Percentiles rank a stretch among this genome's conserved stretches.
These are phyloP conservation scores for Coregonus suidteri DNA, from an alignment of 2,797 vertebrate genomes.

Conservation along the genomic window DNA sequence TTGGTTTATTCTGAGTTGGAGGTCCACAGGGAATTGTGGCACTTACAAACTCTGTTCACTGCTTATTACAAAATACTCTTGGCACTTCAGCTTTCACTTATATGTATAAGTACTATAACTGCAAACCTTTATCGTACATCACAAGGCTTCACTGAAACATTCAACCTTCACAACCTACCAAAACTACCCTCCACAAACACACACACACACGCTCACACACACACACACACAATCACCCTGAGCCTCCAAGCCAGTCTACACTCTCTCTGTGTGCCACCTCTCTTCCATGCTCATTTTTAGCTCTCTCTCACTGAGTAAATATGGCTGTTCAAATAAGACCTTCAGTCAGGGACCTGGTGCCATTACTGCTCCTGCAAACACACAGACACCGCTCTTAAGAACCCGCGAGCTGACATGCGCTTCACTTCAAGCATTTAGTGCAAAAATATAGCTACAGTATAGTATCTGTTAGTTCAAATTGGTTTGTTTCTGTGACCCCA, in stretches of 20 bases:
- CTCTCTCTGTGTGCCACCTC: slow-evolving; percentile 65
- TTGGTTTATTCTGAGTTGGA: slow-evolving; percentile 13
- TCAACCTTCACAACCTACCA: slow-evolving; percentile 4
- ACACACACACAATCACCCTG: slow-evolving; percentile 13
- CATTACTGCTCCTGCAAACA: slow-evolving; percentile 41
- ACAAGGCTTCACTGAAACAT: background rate
- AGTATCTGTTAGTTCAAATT: slow-evolving; percentile 40
- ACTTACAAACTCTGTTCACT: background rate
- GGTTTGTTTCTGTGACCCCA: slow-evolving; percentile 31
- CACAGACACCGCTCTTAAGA: slow-evolving; percentile 35
- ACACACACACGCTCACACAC: slow-evolving; percentile 13
- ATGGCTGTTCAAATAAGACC: slow-evolving; percentile 67
- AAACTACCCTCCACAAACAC: slow-evolving; percentile 1
- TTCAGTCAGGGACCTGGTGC: slow-evolving; percentile 55
- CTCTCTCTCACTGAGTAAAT: slow-evolving; percentile 70
- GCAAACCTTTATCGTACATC: background rate
- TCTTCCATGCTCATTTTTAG: slow-evolving; percentile 70
- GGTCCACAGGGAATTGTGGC: background rate
- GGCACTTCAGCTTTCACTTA: background rate
- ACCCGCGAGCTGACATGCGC: slow-evolving; percentile 37
- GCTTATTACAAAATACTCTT: background rate
- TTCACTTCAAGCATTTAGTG: slow-evolving; percentile 51
- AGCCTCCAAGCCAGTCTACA: slow-evolving; percentile 58
- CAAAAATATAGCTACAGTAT: too few species aligned
- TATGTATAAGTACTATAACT: background rate